phyloP scores from a whole-genome alignment of 2,113 vertebrate species.

The Pterocles burchelli region DNA sequence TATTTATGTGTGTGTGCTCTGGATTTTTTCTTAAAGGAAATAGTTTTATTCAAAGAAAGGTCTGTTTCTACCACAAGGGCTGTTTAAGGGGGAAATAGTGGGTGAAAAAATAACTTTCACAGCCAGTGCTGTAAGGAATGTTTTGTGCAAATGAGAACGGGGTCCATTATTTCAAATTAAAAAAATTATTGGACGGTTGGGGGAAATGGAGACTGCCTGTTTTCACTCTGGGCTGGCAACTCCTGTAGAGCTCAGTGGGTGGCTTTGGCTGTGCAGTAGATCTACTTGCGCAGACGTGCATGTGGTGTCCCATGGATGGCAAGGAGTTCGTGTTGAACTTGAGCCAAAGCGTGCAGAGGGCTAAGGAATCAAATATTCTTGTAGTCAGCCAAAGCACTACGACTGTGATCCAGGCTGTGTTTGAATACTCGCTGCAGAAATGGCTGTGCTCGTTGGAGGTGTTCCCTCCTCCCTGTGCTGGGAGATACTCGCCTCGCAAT shows the following conservation, averaged over 20 bases:
- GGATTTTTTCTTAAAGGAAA: conserved; percentile 19
- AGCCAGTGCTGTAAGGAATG: neutral
- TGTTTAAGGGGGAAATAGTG: conserved; percentile 15
- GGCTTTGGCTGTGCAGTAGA: neutral
- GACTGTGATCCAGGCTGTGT: neutral
- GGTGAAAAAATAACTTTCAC: conserved; percentile 24
- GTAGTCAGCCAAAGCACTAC: neutral
- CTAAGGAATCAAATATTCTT: neutral
- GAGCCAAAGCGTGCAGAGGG: neutral
- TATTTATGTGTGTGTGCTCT: neutral
- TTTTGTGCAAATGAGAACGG: neutral
- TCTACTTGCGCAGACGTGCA: neutral
- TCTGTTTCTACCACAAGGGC: conserved; percentile 30
- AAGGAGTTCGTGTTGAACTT: neutral
- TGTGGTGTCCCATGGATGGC: neutral
- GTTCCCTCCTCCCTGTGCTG: neutral
- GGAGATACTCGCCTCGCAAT: neutral
- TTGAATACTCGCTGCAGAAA: neutral
- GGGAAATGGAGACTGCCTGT: neutral
- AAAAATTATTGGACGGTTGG: neutral
- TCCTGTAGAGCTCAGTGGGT: neutral
- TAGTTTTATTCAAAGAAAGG: conserved; percentile 59
- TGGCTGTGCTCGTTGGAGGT: neutral
- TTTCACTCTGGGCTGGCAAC: neutral
- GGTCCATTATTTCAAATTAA: neutral